phyloP scores from a whole-genome alignment of 2,797 vertebrate genomes.

The Manis javanica region DNA sequence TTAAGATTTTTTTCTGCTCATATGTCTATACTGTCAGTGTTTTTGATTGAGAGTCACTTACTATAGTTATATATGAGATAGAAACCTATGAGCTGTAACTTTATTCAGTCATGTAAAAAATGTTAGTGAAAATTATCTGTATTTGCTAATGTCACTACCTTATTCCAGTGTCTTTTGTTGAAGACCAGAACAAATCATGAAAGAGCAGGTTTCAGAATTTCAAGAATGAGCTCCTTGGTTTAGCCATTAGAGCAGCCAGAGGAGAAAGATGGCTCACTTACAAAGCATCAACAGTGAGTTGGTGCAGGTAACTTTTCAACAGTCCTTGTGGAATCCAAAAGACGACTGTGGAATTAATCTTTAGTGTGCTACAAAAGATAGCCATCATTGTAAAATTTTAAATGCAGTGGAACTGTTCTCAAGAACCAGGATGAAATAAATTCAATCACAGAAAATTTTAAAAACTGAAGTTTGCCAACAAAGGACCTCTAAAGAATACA shows the following conservation, averaged over 20 bases:
- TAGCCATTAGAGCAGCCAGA: not conserved
- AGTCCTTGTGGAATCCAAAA: not conserved
- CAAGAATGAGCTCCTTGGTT: not conserved
- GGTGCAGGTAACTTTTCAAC: not conserved
- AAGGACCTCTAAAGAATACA: not conserved
- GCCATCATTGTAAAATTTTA: not conserved
- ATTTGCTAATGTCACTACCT: not conserved
- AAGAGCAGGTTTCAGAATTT: not conserved
- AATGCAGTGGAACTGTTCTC: not conserved
- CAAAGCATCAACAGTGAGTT: not conserved
- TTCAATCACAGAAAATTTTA: not conserved
- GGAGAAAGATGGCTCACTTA: not conserved
- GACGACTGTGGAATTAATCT: not conserved
- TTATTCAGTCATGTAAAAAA: not conserved
- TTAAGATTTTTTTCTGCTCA: not conserved
- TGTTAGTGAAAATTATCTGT: not conserved
- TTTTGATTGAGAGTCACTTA: not conserved
- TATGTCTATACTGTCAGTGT: not conserved
- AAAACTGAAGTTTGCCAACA: not conserved
- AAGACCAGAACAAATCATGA: not conserved
- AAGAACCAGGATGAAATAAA: not conserved
- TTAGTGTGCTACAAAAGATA: not conserved
- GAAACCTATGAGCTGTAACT: not conserved
- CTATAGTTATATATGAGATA: not conserved
- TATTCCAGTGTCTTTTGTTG: not conserved